Base-by-base conservation (phyloP, 1,140 invertebrate genomes). In the Dendrolimus punctatus region DNA sequence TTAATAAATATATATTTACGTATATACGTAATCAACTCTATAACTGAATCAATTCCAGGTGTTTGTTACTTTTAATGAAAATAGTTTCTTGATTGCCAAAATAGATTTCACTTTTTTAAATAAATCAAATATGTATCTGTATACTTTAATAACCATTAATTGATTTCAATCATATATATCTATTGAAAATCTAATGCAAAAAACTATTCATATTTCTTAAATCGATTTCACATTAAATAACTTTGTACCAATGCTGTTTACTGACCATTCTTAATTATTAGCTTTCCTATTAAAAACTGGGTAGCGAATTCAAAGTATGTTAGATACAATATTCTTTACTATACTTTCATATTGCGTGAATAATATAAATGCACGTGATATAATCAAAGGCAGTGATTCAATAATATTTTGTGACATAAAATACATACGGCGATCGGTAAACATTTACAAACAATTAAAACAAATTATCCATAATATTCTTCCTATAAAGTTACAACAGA, bases 1-100 rank as follows among this genome's bases (percentile, higher is more conserved):
- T 73, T 76, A 76, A 80, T 74, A 75, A 59, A 55, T 68, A 71
- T 49, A 57, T 56, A 23, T 73, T 65, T 62, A 68, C 58, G 56
- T 67, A 69, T 63, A 68, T 55, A 49, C 63, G 53, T 61, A 62
- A 57, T 64, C 60, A 59, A 62, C 49, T 57, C 60, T 62, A 54
- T 67, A 23, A 56, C 41, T 46, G 45, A 66, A 40, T 80, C 77
- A 80, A 83, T 80, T 80, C 74, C 77, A 60, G 68, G 49, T 46
- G 49, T 57, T 59, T 60, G 42, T 65, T 48, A 53, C 70, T 56
- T 58, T 60, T 45, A 53, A 64, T 64, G 63, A 74, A 79, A 80
- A 79, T 80, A 77, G 51, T 64, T 57, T 53, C 54, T 65, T 62
- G 63, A 53, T 64, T 67, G 69, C 66, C 60, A 76, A 79, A 76